phyloP scores from a whole-genome alignment of 2,113 vertebrate species.

The Ptyas mucosa region DNA sequence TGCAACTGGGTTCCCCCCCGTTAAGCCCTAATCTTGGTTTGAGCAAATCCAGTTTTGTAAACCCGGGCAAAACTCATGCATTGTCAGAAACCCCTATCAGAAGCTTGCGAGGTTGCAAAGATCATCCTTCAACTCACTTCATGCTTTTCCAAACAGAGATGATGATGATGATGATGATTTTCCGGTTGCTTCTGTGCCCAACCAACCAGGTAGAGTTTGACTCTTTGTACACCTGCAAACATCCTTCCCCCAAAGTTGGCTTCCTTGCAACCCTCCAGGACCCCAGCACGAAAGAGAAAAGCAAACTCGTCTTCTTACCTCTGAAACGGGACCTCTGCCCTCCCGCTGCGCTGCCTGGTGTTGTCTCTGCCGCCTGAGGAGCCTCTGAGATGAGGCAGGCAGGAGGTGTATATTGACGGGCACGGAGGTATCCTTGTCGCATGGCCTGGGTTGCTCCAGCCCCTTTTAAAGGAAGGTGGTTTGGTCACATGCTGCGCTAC shows the following conservation, averaged over 20 bases:
- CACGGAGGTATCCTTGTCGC: constrained; percentile 65
- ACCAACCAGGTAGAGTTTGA: not conserved
- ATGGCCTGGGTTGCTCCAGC: constrained; percentile 67
- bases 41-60: rapidly evolving
- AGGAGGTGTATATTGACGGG: constrained; percentile 67
- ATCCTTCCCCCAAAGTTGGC: not conserved
- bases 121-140: not conserved
- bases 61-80: not conserved
- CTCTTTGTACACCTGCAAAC: not conserved
- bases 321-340: constrained; percentile 25
- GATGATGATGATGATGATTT: too few species aligned
- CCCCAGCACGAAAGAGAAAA: not conserved
- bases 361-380: constrained; percentile 60
- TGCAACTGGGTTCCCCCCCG: not conserved
- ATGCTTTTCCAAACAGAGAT: not conserved
- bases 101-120: rapidly evolving
- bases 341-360: constrained; percentile 55
- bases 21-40: not conserved
- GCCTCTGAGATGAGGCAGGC: constrained; percentile 57
- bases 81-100: not conserved
- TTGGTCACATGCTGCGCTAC: constrained; percentile 64
- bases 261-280: not conserved
- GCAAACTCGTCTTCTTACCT: constrained; percentile 42
- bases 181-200: too few species aligned
- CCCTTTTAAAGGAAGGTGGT: constrained; percentile 63